Base-by-base conservation (phyloP, 1,140 invertebrate genomes). In the Caerostris darwini region DNA sequence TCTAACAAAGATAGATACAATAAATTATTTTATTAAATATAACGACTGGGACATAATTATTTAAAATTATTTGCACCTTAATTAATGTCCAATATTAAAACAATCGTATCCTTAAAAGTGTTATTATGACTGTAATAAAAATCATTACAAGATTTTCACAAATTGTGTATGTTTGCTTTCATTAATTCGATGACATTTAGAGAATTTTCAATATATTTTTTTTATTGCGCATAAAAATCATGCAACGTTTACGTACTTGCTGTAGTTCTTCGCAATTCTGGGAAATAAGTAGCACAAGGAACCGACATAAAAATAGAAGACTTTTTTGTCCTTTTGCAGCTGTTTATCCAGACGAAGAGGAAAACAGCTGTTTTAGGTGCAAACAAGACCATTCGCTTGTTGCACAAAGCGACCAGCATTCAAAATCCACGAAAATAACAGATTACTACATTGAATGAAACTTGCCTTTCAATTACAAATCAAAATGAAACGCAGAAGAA, bases 311-410 rank as follows among this genome's bases (percentile, higher is more conserved):
- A 85, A 85, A 85, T 85, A 85, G 56, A 57, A 56, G 19, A 53
- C 53, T 77, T 77, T 50, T 77, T 58, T 58, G 6, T 85, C 56
- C 14, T 50, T 77, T 77, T 50, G 71, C 83, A 85, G 83, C 83
- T 85, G 83, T 85, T 85, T 85, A 59, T n/a, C 57, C 57, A 85
- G 54, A 85, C 83, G 83, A 85, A 3, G 83, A 85, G 83, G 83
- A 85, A 85, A 59, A 85, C 83, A 85, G 83, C 83, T 85, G 83
- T 85, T 56, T 85, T 59, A 17, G 57, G 56, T 58, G 83, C 57
- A 85, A 85, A 85, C 83, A 85, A 77, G 71, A 77, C 34, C 71
- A 53, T 77, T 77, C 71, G 71, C 71, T 34, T 77, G 10, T 53
- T 12, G 61, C 61, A 67, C 61, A 53, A 57, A 19, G 82, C 8